phyloP scores from a whole-genome alignment of 1,140 invertebrate species.

The Hyposmocoma kahamanoa region DNA sequence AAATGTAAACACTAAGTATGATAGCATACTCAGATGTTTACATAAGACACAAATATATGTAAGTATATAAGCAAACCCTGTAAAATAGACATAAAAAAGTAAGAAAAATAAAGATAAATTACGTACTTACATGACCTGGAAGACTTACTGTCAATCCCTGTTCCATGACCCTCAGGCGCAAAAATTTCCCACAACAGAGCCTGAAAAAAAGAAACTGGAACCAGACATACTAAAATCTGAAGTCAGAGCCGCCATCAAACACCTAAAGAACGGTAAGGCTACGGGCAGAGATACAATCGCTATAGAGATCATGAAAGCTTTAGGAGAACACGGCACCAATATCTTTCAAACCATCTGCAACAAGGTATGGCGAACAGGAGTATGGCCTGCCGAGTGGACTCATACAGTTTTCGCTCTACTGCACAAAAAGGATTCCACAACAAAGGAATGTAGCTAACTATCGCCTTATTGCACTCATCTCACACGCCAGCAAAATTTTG shows the following conservation, averaged over 20 bases:
- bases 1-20: no score
- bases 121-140: no score
- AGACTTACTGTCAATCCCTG: slow-evolving; percentile 20
- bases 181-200: slow-evolving; percentile 10
- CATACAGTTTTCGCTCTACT: slow-evolving; percentile 13
- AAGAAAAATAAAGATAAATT: no score
- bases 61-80: no score
- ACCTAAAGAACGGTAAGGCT: slow-evolving; percentile 18
- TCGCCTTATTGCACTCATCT: slow-evolving; percentile 15
- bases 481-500: slow-evolving; percentile 22
- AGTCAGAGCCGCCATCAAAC: slow-evolving; percentile 18
- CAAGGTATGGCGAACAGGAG: slow-evolving; percentile 14
- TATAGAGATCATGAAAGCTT: slow-evolving; percentile 14
- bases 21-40: no score
- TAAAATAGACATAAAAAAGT: no score
- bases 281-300: slow-evolving; percentile 16
- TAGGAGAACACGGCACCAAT: background rate
- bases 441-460: slow-evolving; percentile 19
- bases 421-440: slow-evolving; percentile 17
- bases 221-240: slow-evolving; percentile 17
- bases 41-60: no score
- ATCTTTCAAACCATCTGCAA: slow-evolving; percentile 16
- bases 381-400: slow-evolving; percentile 15
- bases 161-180: slow-evolving; percentile 18
- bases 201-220: slow-evolving; percentile 14